These are phyloP conservation scores for Bradypus variegatus DNA, from an alignment of 2,797 vertebrate genomes.

Conservation along the genomic window DNA sequence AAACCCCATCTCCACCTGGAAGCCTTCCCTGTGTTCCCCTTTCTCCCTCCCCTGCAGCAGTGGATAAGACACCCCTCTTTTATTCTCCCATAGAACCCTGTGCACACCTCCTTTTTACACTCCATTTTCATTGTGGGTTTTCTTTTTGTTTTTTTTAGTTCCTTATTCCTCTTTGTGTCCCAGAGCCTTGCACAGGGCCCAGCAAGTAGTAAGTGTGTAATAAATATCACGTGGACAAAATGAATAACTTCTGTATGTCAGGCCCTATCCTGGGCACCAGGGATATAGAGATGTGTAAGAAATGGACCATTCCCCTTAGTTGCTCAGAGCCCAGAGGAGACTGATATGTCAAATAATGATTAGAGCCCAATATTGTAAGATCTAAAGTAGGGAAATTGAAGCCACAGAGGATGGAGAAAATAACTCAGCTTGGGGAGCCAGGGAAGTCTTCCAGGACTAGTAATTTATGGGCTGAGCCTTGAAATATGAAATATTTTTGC, in stretches of 20 bases:
- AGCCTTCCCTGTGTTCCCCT: neutral
- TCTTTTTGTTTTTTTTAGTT: neutral
- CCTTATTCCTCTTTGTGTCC: neutral
- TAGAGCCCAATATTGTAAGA: neutral
- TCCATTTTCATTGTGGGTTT: neutral
- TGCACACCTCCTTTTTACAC: neutral
- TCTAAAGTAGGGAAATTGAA: neutral
- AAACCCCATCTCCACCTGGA: neutral
- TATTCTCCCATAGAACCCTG: neutral
- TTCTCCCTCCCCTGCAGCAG: neutral
- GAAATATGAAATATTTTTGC: slow-evolving; percentile 40
- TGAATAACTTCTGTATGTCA: neutral
- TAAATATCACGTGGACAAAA: neutral
- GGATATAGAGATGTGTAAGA: neutral
- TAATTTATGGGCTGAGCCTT: slow-evolving; percentile 43
- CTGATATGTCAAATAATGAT: neutral
- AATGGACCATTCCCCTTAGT: neutral
- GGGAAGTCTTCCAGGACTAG: slow-evolving; percentile 36
- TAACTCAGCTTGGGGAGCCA: neutral
- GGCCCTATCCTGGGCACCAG: neutral
- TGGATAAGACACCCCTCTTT: neutral
- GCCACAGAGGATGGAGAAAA: neutral
- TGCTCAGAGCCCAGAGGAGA: neutral
- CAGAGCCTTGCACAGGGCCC: neutral
- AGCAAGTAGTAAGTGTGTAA: neutral